Evolutionary conservation across 2,797 vertebrate genomes (phyloP), one percentile per base, ranked within the genome.

Genomic region (Natrix natrix): DNA sequence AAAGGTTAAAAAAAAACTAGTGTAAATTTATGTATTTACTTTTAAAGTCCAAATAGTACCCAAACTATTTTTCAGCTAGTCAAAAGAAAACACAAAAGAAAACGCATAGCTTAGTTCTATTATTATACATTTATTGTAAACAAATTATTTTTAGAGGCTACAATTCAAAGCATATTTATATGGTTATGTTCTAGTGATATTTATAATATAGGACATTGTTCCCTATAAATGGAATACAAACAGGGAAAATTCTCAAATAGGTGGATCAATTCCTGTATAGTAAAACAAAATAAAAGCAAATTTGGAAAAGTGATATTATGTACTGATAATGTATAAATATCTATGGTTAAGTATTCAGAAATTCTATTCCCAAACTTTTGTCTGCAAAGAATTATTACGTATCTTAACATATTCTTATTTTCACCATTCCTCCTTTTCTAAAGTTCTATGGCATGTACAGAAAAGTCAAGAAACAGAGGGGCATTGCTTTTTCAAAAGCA

Each of bases 121-220:
- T 93, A 16, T n/a, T 20, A 83, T 93, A 20, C 5, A 56, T 93
- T 59, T 88, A 94, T 55, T 92, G 37, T 28, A 87, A 37, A 28
- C 32, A 52, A 0, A 89, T 26, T 14, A 69, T 69, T 14, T 90
- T 57, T 87, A 87, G 16, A 87, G 90, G 24, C 24, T 83, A 52
- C 55, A 86, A 60, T 86, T 37, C 20, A 74, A 90, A 78, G 0
- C n/a, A 90, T 11, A 24, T 13, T 74, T 37, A 86, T 48, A 48
- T 48, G 24, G 24, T 52, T 24, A 57, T 13, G 20, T 86, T 91
- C 56, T 16, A 91, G 4, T 86, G 22, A 86, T 86, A 28, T 28
- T 26, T 78, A 32, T 8, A 83, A 14, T 78, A 32, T 8, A 83
- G 24, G 37, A 86, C 14, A 86, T 86, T 48, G 16, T 37, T 28